Conservation (phyloP, 2,113 vertebrate species). For the Cololabis saira region DNA sequence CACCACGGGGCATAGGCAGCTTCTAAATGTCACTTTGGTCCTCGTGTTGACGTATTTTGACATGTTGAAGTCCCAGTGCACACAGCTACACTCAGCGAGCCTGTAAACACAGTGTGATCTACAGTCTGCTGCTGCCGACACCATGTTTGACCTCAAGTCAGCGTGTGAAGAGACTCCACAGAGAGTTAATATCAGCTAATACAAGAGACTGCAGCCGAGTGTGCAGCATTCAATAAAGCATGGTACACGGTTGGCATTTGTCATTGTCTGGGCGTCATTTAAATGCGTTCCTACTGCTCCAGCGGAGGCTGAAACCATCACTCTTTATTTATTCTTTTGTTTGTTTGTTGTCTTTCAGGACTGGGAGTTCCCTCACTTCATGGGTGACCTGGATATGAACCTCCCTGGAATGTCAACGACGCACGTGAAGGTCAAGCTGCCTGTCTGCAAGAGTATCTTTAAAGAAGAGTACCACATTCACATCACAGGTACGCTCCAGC, state of each 20-base stretch:
- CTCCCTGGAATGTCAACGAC: slow-evolving; percentile 93
- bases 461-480: slow-evolving; percentile 97
- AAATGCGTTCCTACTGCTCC: slow-evolving; percentile 10
- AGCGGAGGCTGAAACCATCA: neutral
- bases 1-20: slow-evolving; percentile 26
- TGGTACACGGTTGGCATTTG: slow-evolving; percentile 25
- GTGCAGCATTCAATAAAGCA: slow-evolving; percentile 30
- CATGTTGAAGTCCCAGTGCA: slow-evolving; percentile 55
- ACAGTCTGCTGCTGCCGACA: slow-evolving; percentile 20
- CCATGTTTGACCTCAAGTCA: slow-evolving; percentile 56
- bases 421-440: slow-evolving; percentile 93
- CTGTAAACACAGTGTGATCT: slow-evolving; percentile 47
- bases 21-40: slow-evolving; percentile 54
- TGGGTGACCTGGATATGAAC: slow-evolving; percentile 97
- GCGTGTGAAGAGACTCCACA: slow-evolving; percentile 30
- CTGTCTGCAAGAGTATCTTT: slow-evolving; percentile 91
- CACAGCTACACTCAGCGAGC: slow-evolving; percentile 26
- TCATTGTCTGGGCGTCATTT: neutral
- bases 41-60: slow-evolving; percentile 60
- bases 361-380: slow-evolving; percentile 99
- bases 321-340: slow-evolving; percentile 9
- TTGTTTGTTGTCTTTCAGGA: slow-evolving; percentile 80
- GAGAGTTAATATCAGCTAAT: slow-evolving; percentile 55
- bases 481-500: slow-evolving; percentile 89
- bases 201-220: slow-evolving; percentile 36